A percentile compares a stretch with the other conserved stretches of the same genome.
Evolutionary conservation across 2,113 vertebrate species (phyloP).

Genomic region (Catagonus wagneri): DNA sequence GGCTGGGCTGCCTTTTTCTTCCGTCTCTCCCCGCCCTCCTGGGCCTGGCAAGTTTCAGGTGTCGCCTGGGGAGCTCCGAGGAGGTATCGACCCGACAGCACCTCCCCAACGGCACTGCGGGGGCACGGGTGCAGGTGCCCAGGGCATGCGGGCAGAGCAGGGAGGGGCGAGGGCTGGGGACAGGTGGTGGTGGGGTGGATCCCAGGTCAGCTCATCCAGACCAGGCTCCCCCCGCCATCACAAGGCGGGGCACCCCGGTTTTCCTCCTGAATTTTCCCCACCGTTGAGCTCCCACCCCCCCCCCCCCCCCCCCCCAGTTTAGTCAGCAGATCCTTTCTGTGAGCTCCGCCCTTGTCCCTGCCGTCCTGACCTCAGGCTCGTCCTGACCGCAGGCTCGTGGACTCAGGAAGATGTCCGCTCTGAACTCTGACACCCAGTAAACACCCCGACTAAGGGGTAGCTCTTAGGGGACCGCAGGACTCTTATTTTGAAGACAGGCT

Average conservation of each 20-base stretch:
- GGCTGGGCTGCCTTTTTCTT: neutral
- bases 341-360: neutral
- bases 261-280: neutral
- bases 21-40: neutral
- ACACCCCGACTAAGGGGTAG: neutral
- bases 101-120: too few relatives aligned
- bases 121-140: neutral
- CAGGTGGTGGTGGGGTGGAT: neutral
- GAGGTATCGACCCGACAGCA: neutral
- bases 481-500: neutral
- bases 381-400: too few relatives aligned
- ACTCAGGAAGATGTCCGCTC: neutral
- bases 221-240: neutral
- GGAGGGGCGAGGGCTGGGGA: neutral
- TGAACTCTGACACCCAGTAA: neutral
- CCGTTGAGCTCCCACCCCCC: rapidly evolving
- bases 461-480: neutral
- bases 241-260: neutral
- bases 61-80: neutral
- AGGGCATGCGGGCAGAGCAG: neutral
- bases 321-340: neutral
- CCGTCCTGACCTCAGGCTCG: too few relatives aligned
- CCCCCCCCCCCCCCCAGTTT: neutral
- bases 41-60: neutral
- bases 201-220: neutral